Conservation (phyloP, 92 coral and sea anemone species). For the Siderastrea siderea region DNA sequence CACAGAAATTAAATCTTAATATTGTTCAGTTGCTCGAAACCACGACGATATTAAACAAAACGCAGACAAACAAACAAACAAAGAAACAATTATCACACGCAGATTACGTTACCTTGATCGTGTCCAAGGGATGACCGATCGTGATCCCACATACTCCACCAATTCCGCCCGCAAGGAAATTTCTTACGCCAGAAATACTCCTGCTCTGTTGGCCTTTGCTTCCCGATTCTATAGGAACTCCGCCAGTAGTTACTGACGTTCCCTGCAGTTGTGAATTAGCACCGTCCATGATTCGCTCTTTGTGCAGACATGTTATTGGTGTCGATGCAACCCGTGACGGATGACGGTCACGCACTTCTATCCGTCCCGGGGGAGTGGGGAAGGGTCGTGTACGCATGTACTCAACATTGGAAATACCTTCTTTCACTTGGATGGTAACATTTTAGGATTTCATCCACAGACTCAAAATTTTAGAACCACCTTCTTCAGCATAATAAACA, state of each 20-base stretch:
- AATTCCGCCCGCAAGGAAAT: slow-evolving; percentile 34
- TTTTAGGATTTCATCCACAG: too few relatives aligned
- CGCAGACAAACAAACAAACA: not conserved
- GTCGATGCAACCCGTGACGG: not conserved
- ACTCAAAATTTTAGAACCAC: too few relatives aligned
- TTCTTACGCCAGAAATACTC: slow-evolving; percentile 29
- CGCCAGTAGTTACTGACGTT: not conserved
- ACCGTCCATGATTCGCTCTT: not conserved
- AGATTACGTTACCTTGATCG: slow-evolving; percentile 20
- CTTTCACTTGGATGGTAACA: too few relatives aligned
- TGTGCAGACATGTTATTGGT: not conserved
- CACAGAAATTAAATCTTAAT: not conserved
- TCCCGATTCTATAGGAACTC: slow-evolving; percentile 19
- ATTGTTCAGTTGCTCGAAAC: not conserved
- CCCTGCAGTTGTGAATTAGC: slow-evolving; percentile 6
- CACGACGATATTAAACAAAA: not conserved
- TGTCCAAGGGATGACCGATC: slow-evolving; percentile 37
- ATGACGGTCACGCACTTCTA: not conserved
- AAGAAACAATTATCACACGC: not conserved
- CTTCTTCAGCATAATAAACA: too few relatives aligned
- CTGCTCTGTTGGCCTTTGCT: slow-evolving; percentile 19
- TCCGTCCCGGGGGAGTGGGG: too few relatives aligned
- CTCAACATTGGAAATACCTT: too few relatives aligned
- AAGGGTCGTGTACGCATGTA: not conserved
- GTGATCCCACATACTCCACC: slow-evolving; percentile 23